These are phyloP conservation scores for Pithys albifrons DNA, from an alignment of 2,113 vertebrate species.

Conservation along the genomic window DNA sequence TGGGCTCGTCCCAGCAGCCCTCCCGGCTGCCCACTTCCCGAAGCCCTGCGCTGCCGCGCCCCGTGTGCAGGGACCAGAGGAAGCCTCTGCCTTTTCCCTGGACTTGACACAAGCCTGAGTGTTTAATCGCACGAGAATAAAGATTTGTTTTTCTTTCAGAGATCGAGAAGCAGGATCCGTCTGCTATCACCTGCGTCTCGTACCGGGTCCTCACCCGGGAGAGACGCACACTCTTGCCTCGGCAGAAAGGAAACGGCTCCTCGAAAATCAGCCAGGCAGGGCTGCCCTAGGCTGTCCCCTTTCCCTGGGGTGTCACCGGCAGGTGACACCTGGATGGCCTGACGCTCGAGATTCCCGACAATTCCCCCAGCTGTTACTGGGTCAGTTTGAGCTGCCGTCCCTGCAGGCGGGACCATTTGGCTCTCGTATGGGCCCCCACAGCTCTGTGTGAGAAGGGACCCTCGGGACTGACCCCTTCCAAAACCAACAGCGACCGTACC, in stretches of 20 bases:
- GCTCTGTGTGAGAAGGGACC: neutral
- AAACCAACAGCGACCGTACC: neutral
- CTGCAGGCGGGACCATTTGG: rapidly evolving
- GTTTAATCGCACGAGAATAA: neutral
- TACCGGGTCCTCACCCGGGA: neutral
- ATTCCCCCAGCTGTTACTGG: neutral
- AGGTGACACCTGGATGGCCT: neutral
- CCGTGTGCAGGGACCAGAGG: neutral
- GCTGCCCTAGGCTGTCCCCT: neutral
- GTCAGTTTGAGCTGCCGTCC: neutral
- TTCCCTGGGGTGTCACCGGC: neutral
- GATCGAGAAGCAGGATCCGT: neutral
- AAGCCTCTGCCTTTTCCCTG: neutral
- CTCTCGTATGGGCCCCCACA: neutral
- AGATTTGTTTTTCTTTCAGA: neutral
- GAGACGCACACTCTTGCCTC: neutral
- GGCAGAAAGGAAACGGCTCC: neutral
- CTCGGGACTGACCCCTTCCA: neutral
- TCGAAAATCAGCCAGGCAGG: neutral
- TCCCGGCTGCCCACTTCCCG: neutral
- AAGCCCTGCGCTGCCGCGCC: neutral
- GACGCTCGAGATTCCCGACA: neutral
- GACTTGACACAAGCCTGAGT: neutral
- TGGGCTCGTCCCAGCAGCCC: neutral
- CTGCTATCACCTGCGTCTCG: neutral